A percentile compares a stretch with the other conserved stretches of the same genome.
phyloP scores from a whole-genome alignment of 2,888 invertebrate species.

The Dynastes maya region DNA sequence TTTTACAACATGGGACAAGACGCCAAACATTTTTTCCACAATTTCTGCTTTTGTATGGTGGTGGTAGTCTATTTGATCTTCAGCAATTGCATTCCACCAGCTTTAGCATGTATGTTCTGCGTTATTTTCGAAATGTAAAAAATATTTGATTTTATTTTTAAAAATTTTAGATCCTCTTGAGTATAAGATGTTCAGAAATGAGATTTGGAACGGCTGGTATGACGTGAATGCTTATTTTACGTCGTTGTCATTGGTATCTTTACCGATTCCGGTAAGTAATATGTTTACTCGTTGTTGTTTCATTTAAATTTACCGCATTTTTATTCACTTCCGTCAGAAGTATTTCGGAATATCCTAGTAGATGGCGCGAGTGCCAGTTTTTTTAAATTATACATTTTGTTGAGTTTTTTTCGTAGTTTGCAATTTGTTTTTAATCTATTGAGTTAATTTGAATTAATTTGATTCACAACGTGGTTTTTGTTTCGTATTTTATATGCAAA shows the following conservation, averaged over 20 bases:
- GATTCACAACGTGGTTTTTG: too few species aligned
- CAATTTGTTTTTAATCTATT: too few species aligned
- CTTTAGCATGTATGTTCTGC: constrained; percentile 43
- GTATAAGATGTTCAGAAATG: constrained; percentile 17
- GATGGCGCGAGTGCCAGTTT: too few species aligned
- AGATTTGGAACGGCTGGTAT: constrained; percentile 29
- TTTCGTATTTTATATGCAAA: too few species aligned
- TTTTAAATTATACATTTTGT: too few species aligned
- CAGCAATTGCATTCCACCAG: constrained; percentile 43
- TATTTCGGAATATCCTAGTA: too few species aligned
- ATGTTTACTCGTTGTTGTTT: neutral
- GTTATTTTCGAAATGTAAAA: too few species aligned
- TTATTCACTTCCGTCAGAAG: neutral
- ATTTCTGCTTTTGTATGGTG: constrained; percentile 48
- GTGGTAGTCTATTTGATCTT: constrained; percentile 49
- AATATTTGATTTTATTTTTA: neutral
- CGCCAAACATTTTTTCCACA: constrained; percentile 42
- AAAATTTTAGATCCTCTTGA: constrained; percentile 32
- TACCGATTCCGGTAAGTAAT: constrained; percentile 33
- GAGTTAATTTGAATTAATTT: too few species aligned
- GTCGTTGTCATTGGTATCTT: constrained; percentile 7
- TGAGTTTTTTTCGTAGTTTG: too few species aligned
- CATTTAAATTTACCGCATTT: too few species aligned
- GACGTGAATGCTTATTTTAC: constrained; percentile 27
- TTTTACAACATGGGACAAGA: constrained; percentile 50